These are phyloP conservation scores for Lacerta bilineata DNA, from an alignment of 2,797 vertebrate genomes.

Conservation along the genomic window DNA sequence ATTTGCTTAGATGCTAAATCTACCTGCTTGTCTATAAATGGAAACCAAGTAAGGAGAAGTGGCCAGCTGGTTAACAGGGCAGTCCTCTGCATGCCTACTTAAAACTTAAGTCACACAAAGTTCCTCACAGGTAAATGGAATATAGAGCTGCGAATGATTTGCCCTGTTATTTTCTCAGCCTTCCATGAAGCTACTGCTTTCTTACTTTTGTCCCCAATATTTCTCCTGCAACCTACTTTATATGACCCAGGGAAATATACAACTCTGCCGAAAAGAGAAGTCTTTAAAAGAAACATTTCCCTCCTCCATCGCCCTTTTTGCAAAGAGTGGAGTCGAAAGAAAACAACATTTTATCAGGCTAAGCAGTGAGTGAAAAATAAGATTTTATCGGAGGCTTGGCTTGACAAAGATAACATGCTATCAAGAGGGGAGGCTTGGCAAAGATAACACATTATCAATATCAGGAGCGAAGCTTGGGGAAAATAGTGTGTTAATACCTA, in stretches of 20 bases:
- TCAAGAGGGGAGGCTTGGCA: constrained; percentile 72
- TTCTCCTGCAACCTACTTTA: constrained; percentile 36
- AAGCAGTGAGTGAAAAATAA: constrained; percentile 58
- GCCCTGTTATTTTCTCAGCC: constrained; percentile 24
- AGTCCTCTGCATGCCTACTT: no score
- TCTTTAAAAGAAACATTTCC: constrained; percentile 55
- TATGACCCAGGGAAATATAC: constrained; percentile 50
- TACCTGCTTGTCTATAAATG: constrained; percentile 49
- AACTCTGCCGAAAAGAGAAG: constrained; percentile 46
- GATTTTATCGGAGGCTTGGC: constrained; percentile 73
- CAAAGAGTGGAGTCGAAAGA: constrained; percentile 58
- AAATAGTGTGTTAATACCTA: constrained; percentile 76
- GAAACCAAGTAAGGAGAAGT: constrained; percentile 49
- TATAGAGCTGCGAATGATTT: background rate
- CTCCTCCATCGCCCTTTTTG: constrained; percentile 16
- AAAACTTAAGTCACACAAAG: no score
- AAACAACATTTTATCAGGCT: constrained; percentile 68
- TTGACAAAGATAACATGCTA: constrained; percentile 71
- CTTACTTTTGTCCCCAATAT: background rate
- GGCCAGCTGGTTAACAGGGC: constrained; percentile 20
- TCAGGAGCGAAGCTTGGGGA: constrained; percentile 70
- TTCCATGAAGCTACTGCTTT: background rate
- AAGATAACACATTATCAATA: constrained; percentile 76
- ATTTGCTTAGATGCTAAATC: constrained; percentile 33
- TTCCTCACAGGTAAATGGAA: no score